Conservation (phyloP, 2,797 vertebrate species). For the Eulemur coronatus region DNA sequence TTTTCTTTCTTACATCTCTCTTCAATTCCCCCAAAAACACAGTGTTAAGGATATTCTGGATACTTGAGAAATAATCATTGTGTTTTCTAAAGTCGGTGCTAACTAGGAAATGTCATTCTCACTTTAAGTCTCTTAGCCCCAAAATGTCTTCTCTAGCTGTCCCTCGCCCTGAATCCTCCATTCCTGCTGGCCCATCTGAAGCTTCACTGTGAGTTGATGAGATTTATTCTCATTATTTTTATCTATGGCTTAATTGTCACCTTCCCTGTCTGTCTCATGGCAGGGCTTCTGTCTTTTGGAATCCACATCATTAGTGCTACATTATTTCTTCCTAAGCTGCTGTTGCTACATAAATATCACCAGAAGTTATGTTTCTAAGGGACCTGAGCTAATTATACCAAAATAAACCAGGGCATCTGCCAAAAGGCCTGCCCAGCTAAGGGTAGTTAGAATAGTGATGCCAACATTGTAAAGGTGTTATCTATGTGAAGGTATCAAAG, state of each 20-base stretch:
- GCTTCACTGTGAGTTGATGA: background rate
- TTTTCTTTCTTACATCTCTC: background rate
- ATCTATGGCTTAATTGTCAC: background rate
- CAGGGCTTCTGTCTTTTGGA: background rate
- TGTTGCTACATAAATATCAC: background rate
- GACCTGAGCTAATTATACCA: background rate
- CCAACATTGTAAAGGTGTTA: background rate
- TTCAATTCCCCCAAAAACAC: background rate
- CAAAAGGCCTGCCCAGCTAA: background rate
- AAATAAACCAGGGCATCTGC: background rate
- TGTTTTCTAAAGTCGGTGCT: background rate
- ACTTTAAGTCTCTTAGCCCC: background rate
- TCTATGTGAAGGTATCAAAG: background rate
- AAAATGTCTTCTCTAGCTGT: background rate
- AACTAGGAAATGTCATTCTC: conserved; percentile 1
- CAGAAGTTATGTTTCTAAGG: conserved; percentile 14
- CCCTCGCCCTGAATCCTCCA: background rate
- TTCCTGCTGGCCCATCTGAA: background rate
- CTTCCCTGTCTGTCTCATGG: conserved; percentile 1
- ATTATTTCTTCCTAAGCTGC: conserved; percentile 11
- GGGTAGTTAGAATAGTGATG: background rate
- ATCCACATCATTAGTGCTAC: background rate
- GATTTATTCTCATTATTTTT: conserved; percentile 9
- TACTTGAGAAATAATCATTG: background rate
- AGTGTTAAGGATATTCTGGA: background rate